Percentiles rank a stretch among this genome's conserved stretches.
Conservation (phyloP, 2,797 vertebrate species). For the Centroberyx gerrardi region DNA sequence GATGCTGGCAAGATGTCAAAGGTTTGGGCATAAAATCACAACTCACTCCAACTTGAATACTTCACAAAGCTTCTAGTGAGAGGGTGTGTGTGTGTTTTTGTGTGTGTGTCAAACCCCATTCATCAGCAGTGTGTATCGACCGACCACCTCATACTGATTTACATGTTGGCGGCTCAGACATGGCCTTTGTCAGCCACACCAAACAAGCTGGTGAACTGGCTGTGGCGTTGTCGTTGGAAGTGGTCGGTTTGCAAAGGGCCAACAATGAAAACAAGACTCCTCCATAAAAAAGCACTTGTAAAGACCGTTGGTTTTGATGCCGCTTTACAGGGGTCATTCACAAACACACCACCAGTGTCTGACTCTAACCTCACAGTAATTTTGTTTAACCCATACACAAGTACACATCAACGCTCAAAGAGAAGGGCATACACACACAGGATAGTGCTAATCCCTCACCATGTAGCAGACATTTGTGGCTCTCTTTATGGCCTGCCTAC, state of each 20-base stretch:
- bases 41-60: background rate
- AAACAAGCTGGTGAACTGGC: conserved; percentile 59
- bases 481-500: conserved; percentile 64
- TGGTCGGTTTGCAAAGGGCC: conserved; percentile 55
- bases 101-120: conserved; percentile 26
- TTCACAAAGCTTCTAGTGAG: background rate
- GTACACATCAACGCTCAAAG: conserved; percentile 17
- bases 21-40: background rate
- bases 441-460: conserved; percentile 34
- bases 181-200: conserved; percentile 44
- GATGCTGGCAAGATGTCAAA: background rate
- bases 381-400: conserved; percentile 32
- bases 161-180: conserved; percentile 41
- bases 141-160: conserved; percentile 45
- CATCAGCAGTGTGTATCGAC: conserved; percentile 44
- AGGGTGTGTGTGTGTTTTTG: background rate
- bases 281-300: conserved; percentile 63
- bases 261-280: conserved; percentile 67
- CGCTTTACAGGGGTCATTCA: conserved; percentile 47
- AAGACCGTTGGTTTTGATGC: conserved; percentile 54
- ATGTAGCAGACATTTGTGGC: conserved; percentile 53
- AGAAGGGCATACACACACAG: conserved; percentile 15
- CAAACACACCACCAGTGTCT: conserved; percentile 44
- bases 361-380: conserved; percentile 37
- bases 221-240: conserved; percentile 61